These are phyloP conservation scores for Odontesthes bonariensis DNA, from an alignment of 2,113 vertebrate genomes.

Conservation along the genomic window DNA sequence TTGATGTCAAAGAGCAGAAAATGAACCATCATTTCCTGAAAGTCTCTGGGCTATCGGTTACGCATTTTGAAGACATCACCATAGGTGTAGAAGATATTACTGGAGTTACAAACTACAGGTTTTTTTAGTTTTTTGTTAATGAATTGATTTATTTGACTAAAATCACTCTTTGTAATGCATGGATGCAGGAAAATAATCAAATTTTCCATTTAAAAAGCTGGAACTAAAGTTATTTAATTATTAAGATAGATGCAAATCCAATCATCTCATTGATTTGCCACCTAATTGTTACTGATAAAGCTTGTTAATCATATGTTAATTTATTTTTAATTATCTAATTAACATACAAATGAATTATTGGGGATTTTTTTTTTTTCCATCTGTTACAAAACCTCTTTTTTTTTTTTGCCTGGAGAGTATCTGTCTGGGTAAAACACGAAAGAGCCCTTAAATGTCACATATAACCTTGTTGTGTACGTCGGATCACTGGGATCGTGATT, in stretches of 20 bases:
- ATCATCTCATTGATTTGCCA: neutral
- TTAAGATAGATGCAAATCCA: neutral
- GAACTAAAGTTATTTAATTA: neutral
- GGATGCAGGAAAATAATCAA: neutral
- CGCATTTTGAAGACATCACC: neutral
- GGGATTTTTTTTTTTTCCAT: no score
- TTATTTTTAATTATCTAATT: neutral
- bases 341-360: neutral
- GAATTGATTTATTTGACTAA: neutral
- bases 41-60: no score
- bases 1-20: constrained; percentile 4
- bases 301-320: neutral
- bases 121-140: neutral
- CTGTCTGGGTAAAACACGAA: no score
- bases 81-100: neutral
- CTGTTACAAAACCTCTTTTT: neutral
- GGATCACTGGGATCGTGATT: no score
- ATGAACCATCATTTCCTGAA: neutral
- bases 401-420: neutral
- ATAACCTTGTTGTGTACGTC: no score
- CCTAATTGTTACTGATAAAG: neutral
- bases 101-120: neutral
- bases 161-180: neutral
- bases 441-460: no score
- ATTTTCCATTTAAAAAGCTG: neutral